A percentile compares a stretch with the other conserved stretches of the same genome.
Evolutionary conservation across 2,113 vertebrate genomes (phyloP).

Genomic region (Triplophysa rosa): DNA sequence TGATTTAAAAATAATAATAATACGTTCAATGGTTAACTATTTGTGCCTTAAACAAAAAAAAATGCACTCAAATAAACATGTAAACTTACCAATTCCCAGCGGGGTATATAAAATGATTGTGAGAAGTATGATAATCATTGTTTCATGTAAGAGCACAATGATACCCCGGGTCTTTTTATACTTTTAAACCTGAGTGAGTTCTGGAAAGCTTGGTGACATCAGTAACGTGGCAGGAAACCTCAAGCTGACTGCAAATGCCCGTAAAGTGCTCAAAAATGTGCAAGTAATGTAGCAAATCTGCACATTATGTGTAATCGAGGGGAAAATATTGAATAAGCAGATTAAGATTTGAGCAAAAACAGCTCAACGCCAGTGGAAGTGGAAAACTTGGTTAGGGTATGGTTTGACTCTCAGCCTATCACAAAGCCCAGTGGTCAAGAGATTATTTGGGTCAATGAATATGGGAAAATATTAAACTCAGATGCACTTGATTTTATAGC

Average conservation of each 20-base stretch:
- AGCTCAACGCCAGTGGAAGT: constrained; percentile 3
- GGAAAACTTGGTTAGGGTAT: constrained; percentile 14
- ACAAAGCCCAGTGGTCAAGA: constrained; percentile 31
- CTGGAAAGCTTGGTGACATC: constrained; percentile 53
- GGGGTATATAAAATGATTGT: constrained; percentile 35
- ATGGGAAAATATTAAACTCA: not conserved
- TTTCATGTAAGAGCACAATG: constrained; percentile 27
- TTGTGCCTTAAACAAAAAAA: not conserved
- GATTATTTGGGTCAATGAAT: constrained; percentile 7
- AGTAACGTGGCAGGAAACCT: constrained; percentile 54
- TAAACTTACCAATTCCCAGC: constrained; percentile 47
- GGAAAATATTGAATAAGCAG: constrained; percentile 47
- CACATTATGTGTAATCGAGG: constrained; percentile 45
- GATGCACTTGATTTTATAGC: not conserved
- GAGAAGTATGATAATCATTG: constrained; percentile 50
- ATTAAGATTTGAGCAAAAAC: constrained; percentile 41
- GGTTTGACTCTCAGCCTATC: constrained; percentile 31
- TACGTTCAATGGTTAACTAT: not conserved
- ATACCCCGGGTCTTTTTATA: constrained; percentile 52
- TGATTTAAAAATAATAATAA: not conserved
- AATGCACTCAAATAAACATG: not conserved
- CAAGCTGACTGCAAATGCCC: constrained; percentile 53
- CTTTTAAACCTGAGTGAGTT: constrained; percentile 37
- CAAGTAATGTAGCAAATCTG: constrained; percentile 45
- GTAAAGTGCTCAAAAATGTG: constrained; percentile 30